Evolutionary conservation across 2,797 vertebrate genomes (phyloP).

Genomic region (Bovichtus variegatus): DNA sequence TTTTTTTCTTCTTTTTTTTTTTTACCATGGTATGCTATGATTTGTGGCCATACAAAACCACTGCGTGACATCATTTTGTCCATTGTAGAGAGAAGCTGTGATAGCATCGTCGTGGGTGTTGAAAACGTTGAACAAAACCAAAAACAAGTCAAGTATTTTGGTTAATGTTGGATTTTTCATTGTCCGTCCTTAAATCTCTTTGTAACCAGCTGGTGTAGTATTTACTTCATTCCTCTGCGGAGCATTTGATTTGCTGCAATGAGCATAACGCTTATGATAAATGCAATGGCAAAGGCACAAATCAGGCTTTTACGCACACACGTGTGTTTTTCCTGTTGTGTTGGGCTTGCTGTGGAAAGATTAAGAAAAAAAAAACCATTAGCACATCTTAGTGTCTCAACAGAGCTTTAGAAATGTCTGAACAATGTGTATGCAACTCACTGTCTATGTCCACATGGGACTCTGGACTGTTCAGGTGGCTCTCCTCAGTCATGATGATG

Average conservation of each 20-base stretch:
- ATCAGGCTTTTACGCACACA: conserved; percentile 98
- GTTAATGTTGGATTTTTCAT: conserved; percentile 38
- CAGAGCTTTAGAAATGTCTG: not conserved
- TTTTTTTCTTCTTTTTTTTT: no score
- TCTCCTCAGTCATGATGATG: conserved; percentile 99
- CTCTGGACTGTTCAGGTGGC: conserved; percentile 94
- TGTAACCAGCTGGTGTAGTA: conserved; percentile 18
- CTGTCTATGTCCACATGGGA: conserved; percentile 96
- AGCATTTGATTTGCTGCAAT: conserved; percentile 99
- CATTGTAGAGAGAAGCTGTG: conserved; percentile 38
- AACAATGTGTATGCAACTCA: conserved; percentile 74
- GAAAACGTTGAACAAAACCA: conserved; percentile 37
- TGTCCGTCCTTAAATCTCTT: conserved; percentile 10
- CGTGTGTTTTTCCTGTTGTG: conserved; percentile 98
- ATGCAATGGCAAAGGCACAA: conserved; percentile 98
- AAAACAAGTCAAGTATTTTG: conserved; percentile 52
- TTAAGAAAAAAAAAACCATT: conserved; percentile 19
- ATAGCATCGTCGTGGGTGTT: conserved; percentile 33
- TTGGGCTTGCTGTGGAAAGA: conserved; percentile 91
- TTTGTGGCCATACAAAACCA: conserved; percentile 40
- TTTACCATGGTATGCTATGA: conserved; percentile 21
- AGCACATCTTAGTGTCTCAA: not conserved
- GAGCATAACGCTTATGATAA: conserved; percentile 99
- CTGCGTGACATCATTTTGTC: conserved; percentile 61
- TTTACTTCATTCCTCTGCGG: conserved; percentile 95